A percentile compares a stretch with the other conserved stretches of the same genome.
phyloP scores from a whole-genome alignment of 2,888 invertebrate species.

The Scaptomyza polygonia region DNA sequence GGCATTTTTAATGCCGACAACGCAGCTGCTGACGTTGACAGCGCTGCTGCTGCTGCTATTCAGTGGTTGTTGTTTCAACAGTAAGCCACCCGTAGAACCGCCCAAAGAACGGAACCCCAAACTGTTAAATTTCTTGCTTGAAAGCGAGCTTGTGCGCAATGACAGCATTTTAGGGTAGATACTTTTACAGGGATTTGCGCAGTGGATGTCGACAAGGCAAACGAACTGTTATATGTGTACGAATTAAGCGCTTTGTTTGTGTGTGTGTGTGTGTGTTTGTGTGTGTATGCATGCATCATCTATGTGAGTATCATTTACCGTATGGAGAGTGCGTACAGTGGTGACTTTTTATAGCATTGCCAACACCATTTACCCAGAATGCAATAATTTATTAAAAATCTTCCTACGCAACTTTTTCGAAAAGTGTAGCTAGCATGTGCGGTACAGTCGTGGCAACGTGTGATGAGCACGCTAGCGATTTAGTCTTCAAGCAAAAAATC shows the following conservation, averaged over 20 bases:
- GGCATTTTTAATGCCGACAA: conserved; percentile 71
- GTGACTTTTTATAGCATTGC: conserved; percentile 65
- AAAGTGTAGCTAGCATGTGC: conserved; percentile 36
- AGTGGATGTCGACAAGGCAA: conserved; percentile 75
- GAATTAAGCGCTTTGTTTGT: conserved; percentile 3
- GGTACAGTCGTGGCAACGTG: conserved; percentile 44
- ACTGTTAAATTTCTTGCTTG: conserved; percentile 54
- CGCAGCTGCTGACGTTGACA: conserved; percentile 51
- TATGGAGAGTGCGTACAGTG: conserved; percentile 64
- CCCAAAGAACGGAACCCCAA: conserved; percentile 30
- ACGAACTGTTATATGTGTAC: conserved; percentile 45
- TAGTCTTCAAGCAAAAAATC: background rate
- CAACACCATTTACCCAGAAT: conserved; percentile 16
- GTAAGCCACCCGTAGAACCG: conserved; percentile 43
- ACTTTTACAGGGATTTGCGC: conserved; percentile 83
- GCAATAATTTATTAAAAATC: conserved; percentile 18
- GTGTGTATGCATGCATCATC: conserved; percentile 10
- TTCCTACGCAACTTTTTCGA: conserved; percentile 28
- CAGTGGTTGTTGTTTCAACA: conserved; percentile 54
- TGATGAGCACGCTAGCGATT: background rate
- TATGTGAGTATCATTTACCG: conserved; percentile 41
- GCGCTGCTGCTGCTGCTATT: conserved; percentile 31
- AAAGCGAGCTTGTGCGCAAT: conserved; percentile 82
- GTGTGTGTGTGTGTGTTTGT: no score
- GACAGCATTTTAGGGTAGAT: conserved; percentile 83